Evolutionary conservation across 2,113 vertebrate genomes (phyloP).

Genomic region (Ctenodactylus gundi): DNA sequence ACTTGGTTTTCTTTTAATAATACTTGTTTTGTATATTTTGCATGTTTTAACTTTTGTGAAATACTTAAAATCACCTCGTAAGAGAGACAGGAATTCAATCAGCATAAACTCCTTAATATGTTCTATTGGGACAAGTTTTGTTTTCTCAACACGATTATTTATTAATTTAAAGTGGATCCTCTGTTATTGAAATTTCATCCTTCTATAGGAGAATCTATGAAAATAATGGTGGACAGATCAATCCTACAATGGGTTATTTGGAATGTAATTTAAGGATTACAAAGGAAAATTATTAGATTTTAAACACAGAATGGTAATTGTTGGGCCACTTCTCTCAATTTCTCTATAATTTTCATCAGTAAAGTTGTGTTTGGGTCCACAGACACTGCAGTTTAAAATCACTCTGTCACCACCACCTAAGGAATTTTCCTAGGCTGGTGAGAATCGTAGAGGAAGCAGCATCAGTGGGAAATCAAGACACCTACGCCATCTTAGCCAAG

Average conservation of each 20-base stretch:
- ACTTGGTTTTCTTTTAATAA: conserved; percentile 13
- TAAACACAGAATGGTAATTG: conserved; percentile 3
- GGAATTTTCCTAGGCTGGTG: neutral
- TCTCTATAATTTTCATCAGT: conserved; percentile 23
- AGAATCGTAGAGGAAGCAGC: neutral
- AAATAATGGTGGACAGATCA: neutral
- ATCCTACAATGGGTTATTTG: neutral
- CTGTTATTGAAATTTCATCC: neutral
- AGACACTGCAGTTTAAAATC: neutral
- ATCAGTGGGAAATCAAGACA: neutral
- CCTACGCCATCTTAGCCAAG: neutral
- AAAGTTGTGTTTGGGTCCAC: neutral
- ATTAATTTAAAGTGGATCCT: conserved; percentile 34
- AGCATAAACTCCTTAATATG: neutral
- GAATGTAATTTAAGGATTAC: neutral
- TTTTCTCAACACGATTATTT: conserved; percentile 46
- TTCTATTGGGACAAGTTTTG: neutral
- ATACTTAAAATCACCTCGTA: conserved; percentile 27
- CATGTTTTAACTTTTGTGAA: conserved; percentile 31
- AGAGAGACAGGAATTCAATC: conserved; percentile 15
- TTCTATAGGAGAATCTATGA: conserved; percentile 18
- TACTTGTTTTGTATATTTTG: conserved; percentile 48
- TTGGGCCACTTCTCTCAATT: neutral
- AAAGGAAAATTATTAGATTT: neutral
- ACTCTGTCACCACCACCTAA: neutral